These are phyloP conservation scores for Leucopsar rothschildi DNA, from an alignment of 2,113 vertebrate species.

Conservation along the genomic window DNA sequence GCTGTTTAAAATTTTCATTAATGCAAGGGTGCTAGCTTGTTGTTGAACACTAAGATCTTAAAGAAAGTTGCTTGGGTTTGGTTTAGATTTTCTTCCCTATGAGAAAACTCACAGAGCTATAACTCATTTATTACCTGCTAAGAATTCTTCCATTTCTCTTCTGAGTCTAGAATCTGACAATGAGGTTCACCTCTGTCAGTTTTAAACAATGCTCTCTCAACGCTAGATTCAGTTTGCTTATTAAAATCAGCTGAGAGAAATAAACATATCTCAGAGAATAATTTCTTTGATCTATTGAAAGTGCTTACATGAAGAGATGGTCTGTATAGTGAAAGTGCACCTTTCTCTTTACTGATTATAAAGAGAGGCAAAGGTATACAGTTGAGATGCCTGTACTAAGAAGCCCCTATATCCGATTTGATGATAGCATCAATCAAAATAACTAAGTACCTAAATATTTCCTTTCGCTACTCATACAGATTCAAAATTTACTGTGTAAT, in stretches of 20 bases:
- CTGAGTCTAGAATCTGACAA: background rate
- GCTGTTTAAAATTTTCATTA: background rate
- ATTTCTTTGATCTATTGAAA: background rate
- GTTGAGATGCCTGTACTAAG: background rate
- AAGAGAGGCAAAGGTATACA: background rate
- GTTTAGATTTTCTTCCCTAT: background rate
- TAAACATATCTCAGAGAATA: background rate
- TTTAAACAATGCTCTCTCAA: background rate
- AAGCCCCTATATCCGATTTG: background rate
- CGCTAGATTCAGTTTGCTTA: background rate
- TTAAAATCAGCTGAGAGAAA: background rate
- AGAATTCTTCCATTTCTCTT: background rate
- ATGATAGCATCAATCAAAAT: background rate
- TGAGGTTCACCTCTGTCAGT: background rate
- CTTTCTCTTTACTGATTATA: background rate
- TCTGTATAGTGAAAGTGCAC: background rate
- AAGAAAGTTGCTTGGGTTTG: background rate
- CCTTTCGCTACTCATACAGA: background rate
- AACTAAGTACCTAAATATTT: background rate
- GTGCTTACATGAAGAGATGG: background rate
- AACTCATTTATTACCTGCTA: background rate
- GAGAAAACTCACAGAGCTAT: background rate
- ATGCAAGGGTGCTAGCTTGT: background rate
- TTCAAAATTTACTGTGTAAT: background rate
- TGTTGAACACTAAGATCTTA: background rate